A percentile compares a stretch with the other conserved stretches of the same genome.
Evolutionary conservation across 2,797 vertebrate genomes (phyloP).

Genomic region (Cheirogaleus major): DNA sequence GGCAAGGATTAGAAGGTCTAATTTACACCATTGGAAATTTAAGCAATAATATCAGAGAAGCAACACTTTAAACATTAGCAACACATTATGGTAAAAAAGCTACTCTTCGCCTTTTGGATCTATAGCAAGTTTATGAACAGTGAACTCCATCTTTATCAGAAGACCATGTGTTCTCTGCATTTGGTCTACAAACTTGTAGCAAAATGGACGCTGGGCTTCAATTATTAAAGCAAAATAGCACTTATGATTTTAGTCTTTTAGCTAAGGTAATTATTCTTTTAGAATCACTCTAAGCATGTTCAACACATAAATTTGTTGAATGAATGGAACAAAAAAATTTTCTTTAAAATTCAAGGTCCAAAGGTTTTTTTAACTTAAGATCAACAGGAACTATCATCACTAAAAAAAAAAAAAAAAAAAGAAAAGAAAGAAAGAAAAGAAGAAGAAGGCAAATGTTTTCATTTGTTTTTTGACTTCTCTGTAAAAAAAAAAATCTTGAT

Average conservation of each 20-base stretch:
- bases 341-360: conserved; percentile 35
- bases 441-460: not conserved
- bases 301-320: conserved; percentile 10
- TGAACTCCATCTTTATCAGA: conserved; percentile 38
- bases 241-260: not conserved
- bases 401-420: not conserved
- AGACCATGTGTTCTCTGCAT: not conserved
- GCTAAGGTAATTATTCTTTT: not conserved
- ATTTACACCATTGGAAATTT: conserved; percentile 63
- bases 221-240: conserved; percentile 27
- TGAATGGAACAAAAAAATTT: not conserved
- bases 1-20: conserved; percentile 62
- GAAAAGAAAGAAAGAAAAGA: not conserved
- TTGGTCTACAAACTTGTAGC: not conserved
- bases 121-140: not conserved
- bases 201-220: not conserved
- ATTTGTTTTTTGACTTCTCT: conserved; percentile 24
- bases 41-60: conserved; percentile 56
- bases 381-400: not conserved
- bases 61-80: conserved; percentile 46
- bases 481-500: not conserved
- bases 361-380: not conserved
- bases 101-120: not conserved
- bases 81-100: not conserved
- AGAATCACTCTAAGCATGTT: not conserved